phyloP scores from a whole-genome alignment of 2,113 vertebrate species.

The Balaenoptera acutorostrata region DNA sequence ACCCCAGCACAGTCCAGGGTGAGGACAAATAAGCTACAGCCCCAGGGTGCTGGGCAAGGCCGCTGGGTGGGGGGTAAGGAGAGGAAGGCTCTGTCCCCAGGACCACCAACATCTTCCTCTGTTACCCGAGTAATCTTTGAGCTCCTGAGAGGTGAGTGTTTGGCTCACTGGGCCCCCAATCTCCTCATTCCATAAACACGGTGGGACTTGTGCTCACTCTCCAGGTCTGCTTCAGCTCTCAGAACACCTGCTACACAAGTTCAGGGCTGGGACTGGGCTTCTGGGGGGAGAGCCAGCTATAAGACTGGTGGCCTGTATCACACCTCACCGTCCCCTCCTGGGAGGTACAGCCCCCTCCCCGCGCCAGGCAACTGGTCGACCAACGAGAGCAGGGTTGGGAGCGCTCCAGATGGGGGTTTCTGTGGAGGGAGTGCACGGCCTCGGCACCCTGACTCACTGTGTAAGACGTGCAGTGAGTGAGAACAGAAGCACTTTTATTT shows the following conservation, averaged over 20 bases:
- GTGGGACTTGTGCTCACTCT: neutral
- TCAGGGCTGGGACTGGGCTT: too few relatives aligned
- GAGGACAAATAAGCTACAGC: neutral
- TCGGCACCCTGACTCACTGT: neutral
- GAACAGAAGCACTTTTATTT: conserved; percentile 59
- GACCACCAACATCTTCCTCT: neutral
- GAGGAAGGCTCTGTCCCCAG: neutral
- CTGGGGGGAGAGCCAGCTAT: neutral
- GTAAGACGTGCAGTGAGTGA: fast-evolving
- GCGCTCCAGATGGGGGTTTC: neutral
- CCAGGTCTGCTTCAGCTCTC: neutral
- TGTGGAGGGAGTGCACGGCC: neutral
- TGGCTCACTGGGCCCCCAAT: too few relatives aligned
- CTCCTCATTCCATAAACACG: neutral
- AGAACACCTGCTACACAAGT: too few relatives aligned
- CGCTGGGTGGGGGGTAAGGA: neutral
- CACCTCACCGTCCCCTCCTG: neutral
- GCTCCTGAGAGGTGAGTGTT: neutral
- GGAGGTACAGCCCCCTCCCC: neutral
- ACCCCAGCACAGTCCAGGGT: neutral
- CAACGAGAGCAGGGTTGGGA: neutral
- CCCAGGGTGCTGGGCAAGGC: neutral
- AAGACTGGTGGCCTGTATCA: neutral
- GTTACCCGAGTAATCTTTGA: neutral
- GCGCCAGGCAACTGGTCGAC: fast-evolving